Conservation (phyloP, 1,140 invertebrate genomes). For the Caenorhabditis latens region DNA sequence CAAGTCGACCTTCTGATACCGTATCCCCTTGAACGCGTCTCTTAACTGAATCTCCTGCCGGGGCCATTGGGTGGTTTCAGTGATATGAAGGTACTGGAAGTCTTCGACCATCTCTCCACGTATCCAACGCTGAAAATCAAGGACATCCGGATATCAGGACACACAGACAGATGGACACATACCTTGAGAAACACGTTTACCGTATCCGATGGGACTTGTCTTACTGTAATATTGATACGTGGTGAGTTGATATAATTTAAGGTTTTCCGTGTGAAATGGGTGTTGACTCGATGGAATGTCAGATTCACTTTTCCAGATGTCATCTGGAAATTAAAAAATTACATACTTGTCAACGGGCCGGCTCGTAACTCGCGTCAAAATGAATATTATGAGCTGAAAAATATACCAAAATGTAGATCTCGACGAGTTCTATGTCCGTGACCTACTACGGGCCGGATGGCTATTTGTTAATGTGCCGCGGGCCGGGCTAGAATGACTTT, state of each 20-base stretch:
- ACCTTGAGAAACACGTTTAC: slow-evolving; percentile 23
- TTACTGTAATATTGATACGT: background rate
- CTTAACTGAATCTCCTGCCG: background rate
- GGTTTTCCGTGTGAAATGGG: background rate
- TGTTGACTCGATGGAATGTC: background rate
- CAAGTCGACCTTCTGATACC: slow-evolving; percentile 16
- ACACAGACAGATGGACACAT: too few species aligned
- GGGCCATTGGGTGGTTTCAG: slow-evolving; percentile 25
- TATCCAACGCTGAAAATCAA: background rate
- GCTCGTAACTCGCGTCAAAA: too few species aligned
- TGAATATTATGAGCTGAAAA: too few species aligned
- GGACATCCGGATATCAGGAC: too few species aligned
- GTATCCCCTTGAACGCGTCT: background rate
- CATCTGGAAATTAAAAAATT: slow-evolving; percentile 43
- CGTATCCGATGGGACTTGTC: slow-evolving; percentile 4
- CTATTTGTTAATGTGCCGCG: too few species aligned
- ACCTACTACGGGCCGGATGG: too few species aligned
- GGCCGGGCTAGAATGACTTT: too few species aligned
- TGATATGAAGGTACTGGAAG: slow-evolving; percentile 5
- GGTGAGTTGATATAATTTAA: background rate
- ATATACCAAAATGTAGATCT: too few species aligned
- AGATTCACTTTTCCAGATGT: slow-evolving; percentile 19
- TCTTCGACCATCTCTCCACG: slow-evolving; percentile 35
- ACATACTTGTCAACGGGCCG: too few species aligned
- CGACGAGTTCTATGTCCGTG: too few species aligned